Base-by-base conservation (phyloP, 2,797 vertebrate genomes). In the Discoglossus pictus region DNA sequence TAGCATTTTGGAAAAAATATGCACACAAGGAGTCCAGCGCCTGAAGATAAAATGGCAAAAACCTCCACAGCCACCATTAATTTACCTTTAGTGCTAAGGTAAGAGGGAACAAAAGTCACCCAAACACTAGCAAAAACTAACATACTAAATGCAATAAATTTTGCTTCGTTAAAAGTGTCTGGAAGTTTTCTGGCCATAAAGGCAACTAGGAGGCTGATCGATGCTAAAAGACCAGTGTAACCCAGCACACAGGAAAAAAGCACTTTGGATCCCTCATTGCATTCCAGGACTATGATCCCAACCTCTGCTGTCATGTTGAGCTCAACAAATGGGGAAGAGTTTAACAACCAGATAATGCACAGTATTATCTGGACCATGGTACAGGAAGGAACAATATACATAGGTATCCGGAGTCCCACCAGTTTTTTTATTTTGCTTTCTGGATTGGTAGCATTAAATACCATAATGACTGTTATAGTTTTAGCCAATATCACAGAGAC, bases 41-140 rank as follows among this genome's bases (percentile, higher is more conserved):
- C 72, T 11, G 63, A 78, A 15, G 68, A 65, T n/a, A 81, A 50
- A 39, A 76, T 70, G 4, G 75, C 73, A 43, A 79, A 79, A 10
- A 77, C 42, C 40, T 74, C 72, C 9, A 60, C 0, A 0, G 70
- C 68, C 13, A 44, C 31, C 2, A 44, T 48, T 18, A 44, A 31
- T 25, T 73, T 73, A 23, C 55, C 67, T 21, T 0, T 9, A 2
- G 74, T 11, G 1, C 55, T 73, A 10, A 56, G 11, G 31, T 75
- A 64, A n/a, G 74, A 36, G 1, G 66, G 74, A 2, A 77, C 15
- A 35, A 76, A 78, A 27, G 73, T 65, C 13, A 71, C 34, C 58
- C 68, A 75, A 44, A 79, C 35, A 2, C 61, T 68, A 21, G 73
- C 73, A 58, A 74, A 77, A 1, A 76, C 36, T 21, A 73, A 2